Base-by-base conservation (phyloP, 1,140 invertebrate species). In the Oscheius sp. region DNA sequence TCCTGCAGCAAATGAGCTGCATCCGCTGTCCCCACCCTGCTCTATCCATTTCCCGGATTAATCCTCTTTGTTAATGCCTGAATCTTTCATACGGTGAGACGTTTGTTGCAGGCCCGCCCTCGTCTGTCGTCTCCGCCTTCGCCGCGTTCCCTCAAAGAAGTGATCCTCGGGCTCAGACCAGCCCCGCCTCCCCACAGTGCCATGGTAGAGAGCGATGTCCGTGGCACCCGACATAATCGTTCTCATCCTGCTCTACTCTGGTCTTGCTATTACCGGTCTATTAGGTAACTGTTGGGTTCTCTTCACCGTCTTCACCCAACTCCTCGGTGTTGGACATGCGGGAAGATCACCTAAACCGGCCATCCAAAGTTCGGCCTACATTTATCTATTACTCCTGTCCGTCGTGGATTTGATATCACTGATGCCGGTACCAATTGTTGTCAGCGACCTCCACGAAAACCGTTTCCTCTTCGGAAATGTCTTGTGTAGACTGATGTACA, bases 271-370 rank as follows among this genome's bases (percentile, higher is more conserved):
- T 3, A 77, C 75, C n/a, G 76, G 79, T 32, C 49, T 81, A 1
- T 2, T 80, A 28, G 79, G 79, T 29, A 81, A 81, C 63, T 32
- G 74, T 23, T 81, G 79, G 79, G 79, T 81, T 10, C 75, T 81
- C 58, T 68, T 73, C 18, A 81, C 80, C 18, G 79, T 81, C 2
- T 49, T 77, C 26, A 72, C 52, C 45, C 79, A 81, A 35, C 72
- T 81, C 13, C 32, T 79, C 28, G 73, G 75, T 26, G 77, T 68
- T 45, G 49, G 67, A 28, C 45, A 66, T 32, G 18, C 36, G 10
- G 46, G 18, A n/a, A 32, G 76, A 7, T 65, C 73, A 1, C 67
- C 67, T 10, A 68, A 67, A n/a, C 64, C 74, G 2, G 73, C 68
- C n/a, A 75, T 80, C 0, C 80, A 81, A 61, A 68, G 68, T n/a